A percentile compares a stretch with the other conserved stretches of the same genome.
Conservation (phyloP, 2,888 invertebrate genomes). For the Lasius fuliginosus region DNA sequence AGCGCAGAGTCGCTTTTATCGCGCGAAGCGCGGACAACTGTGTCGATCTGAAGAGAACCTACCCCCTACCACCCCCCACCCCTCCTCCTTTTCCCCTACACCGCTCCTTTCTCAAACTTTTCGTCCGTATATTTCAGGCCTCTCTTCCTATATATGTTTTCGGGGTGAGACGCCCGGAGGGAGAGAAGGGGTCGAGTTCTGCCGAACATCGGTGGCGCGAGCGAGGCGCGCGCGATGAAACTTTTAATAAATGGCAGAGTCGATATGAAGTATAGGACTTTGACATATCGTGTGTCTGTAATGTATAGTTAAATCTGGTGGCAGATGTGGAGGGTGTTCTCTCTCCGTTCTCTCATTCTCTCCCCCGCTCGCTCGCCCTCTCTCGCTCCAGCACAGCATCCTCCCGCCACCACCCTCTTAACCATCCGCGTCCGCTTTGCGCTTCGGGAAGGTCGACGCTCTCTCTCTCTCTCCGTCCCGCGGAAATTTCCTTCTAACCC, state of each 20-base stretch:
- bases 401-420: slow-evolving; percentile 51
- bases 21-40: slow-evolving; percentile 60
- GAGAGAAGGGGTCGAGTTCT: slow-evolving; percentile 70
- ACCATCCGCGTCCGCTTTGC: slow-evolving; percentile 68
- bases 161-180: slow-evolving; percentile 55
- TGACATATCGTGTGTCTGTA: slow-evolving; percentile 87
- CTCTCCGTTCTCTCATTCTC: slow-evolving; percentile 75
- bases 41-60: slow-evolving; percentile 59
- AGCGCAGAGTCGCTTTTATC: slow-evolving; percentile 47
- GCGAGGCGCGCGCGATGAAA: slow-evolving; percentile 83
- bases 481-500: slow-evolving; percentile 72
- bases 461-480: slow-evolving; percentile 65
- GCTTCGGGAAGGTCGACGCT: slow-evolving; percentile 63
- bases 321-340: slow-evolving; percentile 85
- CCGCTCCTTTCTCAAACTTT: slow-evolving; percentile 67
- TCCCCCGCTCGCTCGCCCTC: slow-evolving; percentile 59
- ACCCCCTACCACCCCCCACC: background rate
- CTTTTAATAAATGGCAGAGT: slow-evolving; percentile 87
- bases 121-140: slow-evolving; percentile 78
- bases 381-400: slow-evolving; percentile 55
- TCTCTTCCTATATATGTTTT: slow-evolving; percentile 74
- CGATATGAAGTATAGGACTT: slow-evolving; percentile 87
- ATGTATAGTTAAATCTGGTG: slow-evolving; percentile 86
- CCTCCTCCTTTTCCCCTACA: background rate
- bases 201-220: slow-evolving; percentile 69